These are phyloP conservation scores for Agelas oroides DNA, from an alignment of 37 sponge, comb jelly and placozoan genomes.

Conservation along the genomic window DNA sequence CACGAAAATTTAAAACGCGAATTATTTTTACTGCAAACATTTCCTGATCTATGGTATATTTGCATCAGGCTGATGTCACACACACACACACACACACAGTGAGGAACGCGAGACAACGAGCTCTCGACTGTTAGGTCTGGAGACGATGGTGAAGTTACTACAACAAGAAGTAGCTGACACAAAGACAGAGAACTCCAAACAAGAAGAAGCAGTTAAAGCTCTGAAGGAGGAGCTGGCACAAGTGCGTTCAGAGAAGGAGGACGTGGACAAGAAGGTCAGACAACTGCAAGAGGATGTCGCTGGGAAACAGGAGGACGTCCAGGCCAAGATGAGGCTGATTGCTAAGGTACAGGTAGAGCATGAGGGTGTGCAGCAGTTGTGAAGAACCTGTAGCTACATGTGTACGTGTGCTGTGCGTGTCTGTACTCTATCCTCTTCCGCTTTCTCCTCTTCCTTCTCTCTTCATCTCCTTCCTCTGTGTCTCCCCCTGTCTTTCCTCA, in stretches of 20 bases:
- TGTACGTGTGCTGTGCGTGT: neutral
- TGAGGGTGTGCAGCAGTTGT: neutral
- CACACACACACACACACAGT: constrained; percentile 8
- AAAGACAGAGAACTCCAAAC: constrained; percentile 5
- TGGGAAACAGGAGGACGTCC: constrained; percentile 24
- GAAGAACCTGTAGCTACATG: neutral
- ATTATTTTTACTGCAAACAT: too few species aligned
- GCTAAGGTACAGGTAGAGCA: constrained; percentile 20
- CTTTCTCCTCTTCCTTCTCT: neutral
- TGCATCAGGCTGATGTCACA: too few species aligned
- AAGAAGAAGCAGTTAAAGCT: neutral
- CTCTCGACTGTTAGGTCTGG: constrained; percentile 21
- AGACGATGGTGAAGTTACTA: constrained; percentile 24
- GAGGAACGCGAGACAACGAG: constrained; percentile 58
- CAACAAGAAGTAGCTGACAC: constrained; percentile 18
- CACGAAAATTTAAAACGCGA: too few species aligned
- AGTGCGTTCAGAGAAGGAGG: neutral
- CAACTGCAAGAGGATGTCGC: constrained; percentile 6
- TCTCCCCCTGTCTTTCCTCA: neutral
- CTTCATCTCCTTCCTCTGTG: too few species aligned
- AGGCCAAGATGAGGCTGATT: constrained; percentile 35
- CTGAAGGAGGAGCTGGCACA: neutral
- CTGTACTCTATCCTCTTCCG: too few species aligned
- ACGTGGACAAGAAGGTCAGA: neutral
- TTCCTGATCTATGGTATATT: too few species aligned